Base-by-base conservation (phyloP, 2,888 invertebrate species). In the Caenorhabditis japonica region DNA sequence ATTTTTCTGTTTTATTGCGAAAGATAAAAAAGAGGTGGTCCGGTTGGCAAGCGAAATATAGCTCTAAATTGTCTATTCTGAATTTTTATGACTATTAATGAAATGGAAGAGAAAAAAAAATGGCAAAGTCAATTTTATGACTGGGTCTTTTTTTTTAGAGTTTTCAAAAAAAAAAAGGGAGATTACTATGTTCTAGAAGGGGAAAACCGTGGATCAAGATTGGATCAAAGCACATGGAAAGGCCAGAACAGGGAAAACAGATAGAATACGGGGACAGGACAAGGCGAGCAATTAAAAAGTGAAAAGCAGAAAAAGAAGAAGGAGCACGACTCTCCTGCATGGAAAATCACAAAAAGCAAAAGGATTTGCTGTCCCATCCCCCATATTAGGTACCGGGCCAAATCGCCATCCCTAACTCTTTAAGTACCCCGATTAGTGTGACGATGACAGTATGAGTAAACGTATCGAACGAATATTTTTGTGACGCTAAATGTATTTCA, bases 261-360 rank as follows among this genome's bases (percentile, higher is more conserved):
- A 34, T 47, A 46, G 47, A 62, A 47, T 49, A 41, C 30, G 44
- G 36, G 30, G 39, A 34, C 19, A 21, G 41, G 34, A 47, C 41
- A 38, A 49, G 17, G 23, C 13, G 38, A 39, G 55, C 49, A 64
- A 56, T 64, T 64, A 64, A 49, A 64, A 56, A 55, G 47, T 53
- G 39, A 39, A 47, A 41, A 41, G 39, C 47, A 15, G 2, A 34
- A 41, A 30, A 43, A 55, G 21, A n/a, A 27, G 43, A 34, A 33
- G 36, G 36, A 10, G 41, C 17, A 25, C 30, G 56, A 38, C 27
- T 36, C 21, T 15, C 5, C 19, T 30, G 13, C 25, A 7, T 12
- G 21, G 47, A 17, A n/a, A 3, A 19, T 36, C n/a, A 25, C 23
- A 27, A 27, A 38, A 25, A 12, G 15, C 33, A 17, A 27, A 27